Base-by-base conservation (phyloP, 1,140 invertebrate species). In the Aphelinus certus region DNA sequence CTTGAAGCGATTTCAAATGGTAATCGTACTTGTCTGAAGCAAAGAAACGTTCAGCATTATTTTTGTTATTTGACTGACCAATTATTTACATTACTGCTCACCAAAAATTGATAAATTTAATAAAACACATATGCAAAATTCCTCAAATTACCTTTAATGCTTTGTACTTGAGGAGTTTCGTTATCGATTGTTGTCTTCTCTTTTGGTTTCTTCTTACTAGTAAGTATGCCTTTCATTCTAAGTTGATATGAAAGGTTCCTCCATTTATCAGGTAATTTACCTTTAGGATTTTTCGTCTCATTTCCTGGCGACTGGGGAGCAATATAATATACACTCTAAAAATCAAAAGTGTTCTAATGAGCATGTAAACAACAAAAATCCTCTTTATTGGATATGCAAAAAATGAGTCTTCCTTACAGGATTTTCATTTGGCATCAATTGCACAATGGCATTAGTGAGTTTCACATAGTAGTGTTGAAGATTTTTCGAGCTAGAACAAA, bases 181-280 rank as follows among this genome's bases (percentile, higher is more conserved):
- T 4, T 56, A 45, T 57, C 66, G 3, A 45, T 5, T 3, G 60
- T 4, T 5, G 7, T 68, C 2, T 45, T 7, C 7, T 7, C 1
- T 47, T 68, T 68, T 47, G 46, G 45, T 58, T 68, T 57, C 45
- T 71, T 71, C 55, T 62, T 71, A 26, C 45, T 62, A 43, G 46
- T 46, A 6, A 71, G 6, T 5, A 71, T 53, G 61, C 68, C 68
- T 53, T 49, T 9, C 6, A 62, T 51, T 62, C 68, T 51, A 2
- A 71, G 46, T 71, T 61, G 68, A 45, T 71, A 53, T 45, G 68
- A 61, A 43, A 71, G 26, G 53, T 71, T 71, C 3, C 58, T n/a
- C 68, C 68, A 71, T 53, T 71, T 71, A 26, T 71, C 68, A 47
- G 68, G 68, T 51, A 71, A 62, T 62, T 71, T 71, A 62, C 68